A percentile compares a stretch with the other conserved stretches of the same genome.
phyloP scores from a whole-genome alignment of 2,797 vertebrate species.

The Poecilia wingei region DNA sequence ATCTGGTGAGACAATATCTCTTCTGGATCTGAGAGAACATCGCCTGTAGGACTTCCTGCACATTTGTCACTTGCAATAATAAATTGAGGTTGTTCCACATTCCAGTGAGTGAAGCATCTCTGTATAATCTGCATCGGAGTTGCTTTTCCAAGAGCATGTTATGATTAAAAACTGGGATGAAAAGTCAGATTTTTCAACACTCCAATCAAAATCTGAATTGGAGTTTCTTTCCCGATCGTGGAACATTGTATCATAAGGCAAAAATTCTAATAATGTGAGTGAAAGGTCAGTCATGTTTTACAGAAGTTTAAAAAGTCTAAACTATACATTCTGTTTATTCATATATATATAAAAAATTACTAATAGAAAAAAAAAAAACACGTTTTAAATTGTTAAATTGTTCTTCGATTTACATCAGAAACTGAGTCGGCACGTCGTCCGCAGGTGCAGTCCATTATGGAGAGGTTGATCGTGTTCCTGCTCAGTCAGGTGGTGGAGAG shows the following conservation, averaged over 20 bases:
- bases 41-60: background rate
- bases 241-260: background rate
- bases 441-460: slow-evolving; percentile 87
- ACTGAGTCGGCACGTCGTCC: background rate
- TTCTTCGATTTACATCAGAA: background rate
- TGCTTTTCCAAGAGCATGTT: background rate
- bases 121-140: background rate
- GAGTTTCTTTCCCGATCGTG: background rate
- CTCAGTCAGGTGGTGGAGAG: slow-evolving; percentile 88
- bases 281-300: background rate
- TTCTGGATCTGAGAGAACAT: background rate
- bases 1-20: background rate
- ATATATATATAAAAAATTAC: background rate
- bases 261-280: background rate
- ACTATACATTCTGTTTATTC: background rate
- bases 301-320: background rate
- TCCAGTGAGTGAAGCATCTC: background rate
- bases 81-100: background rate
- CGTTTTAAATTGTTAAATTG: background rate
- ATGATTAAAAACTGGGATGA: background rate
- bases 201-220: background rate
- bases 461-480: slow-evolving; percentile 91
- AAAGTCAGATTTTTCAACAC: background rate
- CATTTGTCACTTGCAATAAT: background rate
- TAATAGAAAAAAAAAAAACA: background rate